phyloP scores from a whole-genome alignment of 1,140 invertebrate species.

The Polypedilum vanderplanki region DNA sequence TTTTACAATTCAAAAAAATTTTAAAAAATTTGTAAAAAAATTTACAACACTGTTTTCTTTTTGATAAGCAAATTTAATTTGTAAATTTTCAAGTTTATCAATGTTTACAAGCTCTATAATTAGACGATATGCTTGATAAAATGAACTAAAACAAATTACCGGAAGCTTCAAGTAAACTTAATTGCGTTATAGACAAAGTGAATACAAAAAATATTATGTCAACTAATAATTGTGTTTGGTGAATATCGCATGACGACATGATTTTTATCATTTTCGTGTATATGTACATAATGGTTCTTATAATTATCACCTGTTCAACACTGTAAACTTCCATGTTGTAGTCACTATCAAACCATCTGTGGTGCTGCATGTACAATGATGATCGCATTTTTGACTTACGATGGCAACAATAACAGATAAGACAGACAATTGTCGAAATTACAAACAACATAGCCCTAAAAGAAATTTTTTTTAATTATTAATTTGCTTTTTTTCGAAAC shows the following conservation, averaged over 20 bases:
- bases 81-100: too few relatives aligned
- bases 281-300: background rate
- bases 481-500: too few relatives aligned
- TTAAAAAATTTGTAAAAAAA: too few relatives aligned
- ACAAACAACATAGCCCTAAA: constrained; percentile 57
- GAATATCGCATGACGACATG: constrained; percentile 31
- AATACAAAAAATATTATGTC: too few relatives aligned
- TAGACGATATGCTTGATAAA: too few relatives aligned
- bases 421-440: constrained; percentile 53
- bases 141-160: too few relatives aligned
- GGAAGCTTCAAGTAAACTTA: too few relatives aligned
- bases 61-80: too few relatives aligned
- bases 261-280: background rate
- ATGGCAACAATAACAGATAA: constrained; percentile 60
- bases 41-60: too few relatives aligned
- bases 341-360: constrained; percentile 53
- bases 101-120: too few relatives aligned
- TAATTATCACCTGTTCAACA: constrained; percentile 51
- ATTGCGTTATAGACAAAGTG: too few relatives aligned
- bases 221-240: constrained; percentile 3
- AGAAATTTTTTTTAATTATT: constrained; percentile 32
- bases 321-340: constrained; percentile 58
- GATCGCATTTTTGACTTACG: constrained; percentile 54
- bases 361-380: constrained; percentile 49
- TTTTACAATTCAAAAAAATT: too few relatives aligned